A percentile compares a stretch with the other conserved stretches of the same genome.
Conservation (phyloP, 1,140 invertebrate genomes). For the Rhagoletis zephyria region DNA sequence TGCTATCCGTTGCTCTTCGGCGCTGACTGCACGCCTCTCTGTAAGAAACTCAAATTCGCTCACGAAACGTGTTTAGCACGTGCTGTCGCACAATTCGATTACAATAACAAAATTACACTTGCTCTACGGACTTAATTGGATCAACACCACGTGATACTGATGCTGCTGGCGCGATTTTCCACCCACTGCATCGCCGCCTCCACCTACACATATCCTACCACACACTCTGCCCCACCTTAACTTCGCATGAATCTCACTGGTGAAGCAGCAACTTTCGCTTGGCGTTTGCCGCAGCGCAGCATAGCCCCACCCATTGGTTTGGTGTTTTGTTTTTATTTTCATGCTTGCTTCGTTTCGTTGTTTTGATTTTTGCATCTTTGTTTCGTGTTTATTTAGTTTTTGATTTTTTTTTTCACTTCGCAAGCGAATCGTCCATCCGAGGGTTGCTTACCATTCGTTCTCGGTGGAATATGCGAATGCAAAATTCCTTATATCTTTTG, state of each 20-base stretch:
- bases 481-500: slow-evolving; percentile 52
- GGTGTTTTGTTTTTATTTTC: background rate
- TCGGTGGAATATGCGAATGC: background rate
- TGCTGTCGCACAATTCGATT: slow-evolving; percentile 53
- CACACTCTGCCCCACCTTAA: background rate
- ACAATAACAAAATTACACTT: slow-evolving; percentile 54
- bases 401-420: slow-evolving; percentile 27
- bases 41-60: background rate
- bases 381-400: slow-evolving; percentile 39
- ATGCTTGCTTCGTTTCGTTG: slow-evolving; percentile 45
- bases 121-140: slow-evolving; percentile 49
- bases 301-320: background rate
- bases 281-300: background rate
- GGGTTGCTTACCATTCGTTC: slow-evolving; percentile 5
- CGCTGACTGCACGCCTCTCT: background rate
- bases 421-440: background rate
- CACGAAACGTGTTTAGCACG: slow-evolving; percentile 32
- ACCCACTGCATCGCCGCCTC: background rate
- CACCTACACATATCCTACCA: no score
- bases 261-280: background rate
- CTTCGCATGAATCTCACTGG: background rate
- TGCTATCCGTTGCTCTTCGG: background rate
- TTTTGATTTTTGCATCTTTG: slow-evolving; percentile 41
- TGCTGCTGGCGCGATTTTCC: slow-evolving; percentile 1
- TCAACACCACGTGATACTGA: slow-evolving; percentile 55